phyloP scores from a whole-genome alignment of 2,888 invertebrate species.

The Pomacea canaliculata region DNA sequence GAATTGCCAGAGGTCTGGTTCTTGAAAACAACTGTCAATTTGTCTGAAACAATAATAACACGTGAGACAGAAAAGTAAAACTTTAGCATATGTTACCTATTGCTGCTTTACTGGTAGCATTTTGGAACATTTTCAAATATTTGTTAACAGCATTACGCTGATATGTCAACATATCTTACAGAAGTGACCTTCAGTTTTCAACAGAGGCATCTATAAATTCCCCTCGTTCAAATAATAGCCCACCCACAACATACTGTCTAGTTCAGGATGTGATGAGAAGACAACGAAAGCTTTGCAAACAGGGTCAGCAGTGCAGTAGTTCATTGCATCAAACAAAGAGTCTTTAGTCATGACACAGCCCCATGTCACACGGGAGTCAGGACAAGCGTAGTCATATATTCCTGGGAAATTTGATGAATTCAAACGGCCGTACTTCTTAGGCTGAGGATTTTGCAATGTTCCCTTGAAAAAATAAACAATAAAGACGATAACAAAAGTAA shows the following conservation, averaged over 20 bases:
- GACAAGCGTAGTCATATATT: constrained; percentile 55
- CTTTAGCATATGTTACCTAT: no score
- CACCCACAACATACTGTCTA: constrained; percentile 30
- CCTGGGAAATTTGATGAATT: constrained; percentile 52
- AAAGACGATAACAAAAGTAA: no score
- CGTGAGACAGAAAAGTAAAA: no score
- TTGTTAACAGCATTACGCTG: no score
- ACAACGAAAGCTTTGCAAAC: constrained; percentile 55
- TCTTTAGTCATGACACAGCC: constrained; percentile 57
- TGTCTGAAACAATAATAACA: constrained; percentile 34
- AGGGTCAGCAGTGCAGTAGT: constrained; percentile 44
- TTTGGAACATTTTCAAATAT: no score
- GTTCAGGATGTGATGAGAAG: constrained; percentile 54
- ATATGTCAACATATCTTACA: no score
- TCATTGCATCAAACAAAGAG: constrained; percentile 49
- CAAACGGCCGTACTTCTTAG: constrained; percentile 32
- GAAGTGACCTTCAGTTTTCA: no score
- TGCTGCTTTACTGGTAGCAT: no score
- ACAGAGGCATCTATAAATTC: neutral
- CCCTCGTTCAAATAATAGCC: neutral
- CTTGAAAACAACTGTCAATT: constrained; percentile 60
- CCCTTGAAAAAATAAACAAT: neutral
- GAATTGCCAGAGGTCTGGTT: constrained; percentile 41
- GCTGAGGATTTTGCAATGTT: constrained; percentile 2
- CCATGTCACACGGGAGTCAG: constrained; percentile 55